Base-by-base conservation (phyloP, 2,888 invertebrate species). In the Caenorhabditis japonica region DNA sequence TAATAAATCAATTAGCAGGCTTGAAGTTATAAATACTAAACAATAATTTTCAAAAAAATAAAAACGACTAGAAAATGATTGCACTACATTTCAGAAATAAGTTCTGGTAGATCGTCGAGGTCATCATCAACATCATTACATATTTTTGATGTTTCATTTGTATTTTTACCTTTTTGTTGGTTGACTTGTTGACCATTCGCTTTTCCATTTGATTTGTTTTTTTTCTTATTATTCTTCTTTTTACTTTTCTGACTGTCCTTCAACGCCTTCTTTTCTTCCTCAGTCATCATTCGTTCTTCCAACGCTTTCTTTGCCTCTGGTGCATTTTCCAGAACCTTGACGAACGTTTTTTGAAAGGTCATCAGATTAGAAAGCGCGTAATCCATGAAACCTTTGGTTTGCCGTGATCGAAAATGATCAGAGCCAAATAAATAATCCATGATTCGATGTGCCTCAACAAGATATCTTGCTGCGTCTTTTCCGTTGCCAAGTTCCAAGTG, bases 371-470 rank as follows among this genome's bases (percentile, higher is more conserved):
- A 52, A 4, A 68, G 34, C 4, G 68, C 68, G 39, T 58, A 53
- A 25, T 68, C 60, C 73, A 73, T 73, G 27, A 66, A 49, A 21
- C 53, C 59, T 27, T 74, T 74, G 4, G 73, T 62, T 47, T 68
- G 61, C 21, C 21, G 43, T 13, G 53, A 52, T 13, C 61, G 59
- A 33, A 52, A 68, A 58, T 74, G 73, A 1, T 58, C 47, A 13
- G 38, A 17, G 23, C 60, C 73, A n/a, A 74, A 74, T 4, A 74
- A 47, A 47, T 74, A 74, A 47, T 74, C 74, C 68, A 76, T 68
- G 34, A 79, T 75, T 3, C 70, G 53, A 43, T 73, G 62, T 7
- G 79, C 59, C 49, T 79, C 76, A 10, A 62, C 36, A 1, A 75
- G 23, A 38, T 76, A 78, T 58, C 69, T 70, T 0, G 64, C 59